Evolutionary conservation across 2,888 invertebrate genomes (phyloP), one percentile per base, ranked within the genome.

Genomic region (Drosophila silvestris): DNA sequence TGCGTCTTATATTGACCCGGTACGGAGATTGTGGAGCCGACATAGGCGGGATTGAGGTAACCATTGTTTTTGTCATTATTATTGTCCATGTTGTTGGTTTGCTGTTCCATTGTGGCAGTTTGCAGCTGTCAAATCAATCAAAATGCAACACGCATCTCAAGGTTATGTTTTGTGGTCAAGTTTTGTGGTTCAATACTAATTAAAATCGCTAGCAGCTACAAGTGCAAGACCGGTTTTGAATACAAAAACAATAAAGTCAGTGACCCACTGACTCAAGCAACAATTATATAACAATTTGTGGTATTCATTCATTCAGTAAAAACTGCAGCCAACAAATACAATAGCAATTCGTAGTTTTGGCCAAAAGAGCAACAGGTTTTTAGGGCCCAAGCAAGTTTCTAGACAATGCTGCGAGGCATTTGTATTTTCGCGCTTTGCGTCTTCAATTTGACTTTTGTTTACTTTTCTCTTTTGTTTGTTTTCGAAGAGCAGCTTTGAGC

Each of bases 241-340:
- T 58, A 37, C 33, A 50, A 56, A 37, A 63, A 39, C 53, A 60
- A 54, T 41, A 65, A 70, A 87, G 87, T 87, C 87, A 89, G 56
- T 87, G 91, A 87, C 87, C 89, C 82, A 87, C 91, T 87, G 87
- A 89, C 91, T 89, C 63, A 77, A 62, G 56, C 71, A 57, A 69
- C 56, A 44, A 76, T 88, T 88, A 71, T 85, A 85, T 82, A 85
- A 85, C 81, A 70, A 59, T 68, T 74, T 59, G 61, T 68, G 68
- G 33, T 57, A 75, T 77, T 78, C 64, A 80, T 89, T 83, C 83
- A 87, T 63, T 58, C 22, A 67, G 22, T 28, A 32, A 66, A 69
- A 78, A 83, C 61, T 82, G 77, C 79, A 70, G 19, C 32, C n/a
- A 41, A 32, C 62, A 67, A 70, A 76, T 19, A 53, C 52, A 69